Base-by-base conservation (phyloP, 2,113 vertebrate genomes). In the Phainopepla nitens region DNA sequence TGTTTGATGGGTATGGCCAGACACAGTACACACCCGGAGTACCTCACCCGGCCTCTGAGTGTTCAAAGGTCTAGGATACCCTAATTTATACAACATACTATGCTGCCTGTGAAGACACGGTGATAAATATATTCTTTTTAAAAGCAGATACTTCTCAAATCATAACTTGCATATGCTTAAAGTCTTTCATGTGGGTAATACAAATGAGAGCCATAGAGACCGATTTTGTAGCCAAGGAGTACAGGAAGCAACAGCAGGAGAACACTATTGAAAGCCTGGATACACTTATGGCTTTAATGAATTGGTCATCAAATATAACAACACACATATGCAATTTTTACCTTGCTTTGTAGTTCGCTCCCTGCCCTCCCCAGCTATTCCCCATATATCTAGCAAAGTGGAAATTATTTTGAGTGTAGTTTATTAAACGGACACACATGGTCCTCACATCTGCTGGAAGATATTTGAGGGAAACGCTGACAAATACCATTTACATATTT, bases 131-230 rank as follows among this genome's bases (percentile, higher is more conserved):
- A 50, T 94, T 97, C 95, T 96, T 93, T 89, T 98, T 97, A 97
- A 97, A 97, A 97, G 97, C 89, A 97, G 97, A 98, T 95, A 96
- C 89, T 98, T 98, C 97, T 96, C 97, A 98, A 98, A 97, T 97
- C 97, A 97, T 98, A 97, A 97, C 96, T 98, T 96, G 97, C 98
- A 98, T 97, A 98, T 97, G 97, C 97, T 97, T 51, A 1, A 72
- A 96, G 95, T 85, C 98, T 98, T 98, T 98, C 97, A 98, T 98
- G 97, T 98, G 98, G 97, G 92, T 91, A 97, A 98, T 97, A 98
- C 95, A 97, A 98, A 98, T 89, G 96, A 97, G 97, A 97, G 96
- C 94, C 92, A 93, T 68, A 94, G 95, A 95, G 92, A 96, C 96
- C 95, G 97, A 97, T 96, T 97, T 51, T 24, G 94, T 91, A 97